Conservation (phyloP, 2,113 vertebrate species). For the Sceloporus tristichus region DNA sequence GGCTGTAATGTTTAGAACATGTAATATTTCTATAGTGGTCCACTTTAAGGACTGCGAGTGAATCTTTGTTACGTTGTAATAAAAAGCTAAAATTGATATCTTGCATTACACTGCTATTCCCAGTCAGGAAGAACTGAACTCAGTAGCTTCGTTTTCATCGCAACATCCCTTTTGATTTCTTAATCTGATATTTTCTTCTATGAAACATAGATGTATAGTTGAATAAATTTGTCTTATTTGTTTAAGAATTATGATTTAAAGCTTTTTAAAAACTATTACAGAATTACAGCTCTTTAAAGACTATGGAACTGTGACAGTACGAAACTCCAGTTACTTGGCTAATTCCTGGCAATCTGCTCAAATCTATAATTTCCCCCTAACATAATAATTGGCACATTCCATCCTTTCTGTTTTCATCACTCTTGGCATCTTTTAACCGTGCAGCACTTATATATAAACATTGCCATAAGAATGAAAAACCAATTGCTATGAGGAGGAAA, state of each 20-base stretch:
- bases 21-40: conserved; percentile 61
- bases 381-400: conserved; percentile 55
- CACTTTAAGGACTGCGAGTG: conserved; percentile 63
- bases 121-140: conserved; percentile 54
- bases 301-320: background rate
- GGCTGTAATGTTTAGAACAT: conserved; percentile 41
- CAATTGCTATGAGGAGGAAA: conserved; percentile 60
- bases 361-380: conserved; percentile 62
- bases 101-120: conserved; percentile 57
- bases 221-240: conserved; percentile 7
- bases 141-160: conserved; percentile 45
- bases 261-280: conserved; percentile 1
- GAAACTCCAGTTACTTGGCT: conserved; percentile 1
- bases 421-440: conserved; percentile 50
- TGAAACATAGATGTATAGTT: background rate
- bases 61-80: conserved; percentile 58
- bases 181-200: conserved; percentile 17
- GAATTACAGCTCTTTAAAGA: background rate
- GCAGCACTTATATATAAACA: conserved; percentile 42
- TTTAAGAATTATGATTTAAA: background rate
- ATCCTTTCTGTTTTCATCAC: conserved; percentile 16
- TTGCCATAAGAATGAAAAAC: conserved; percentile 34
- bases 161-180: conserved; percentile 62
- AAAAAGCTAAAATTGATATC: conserved; percentile 71
- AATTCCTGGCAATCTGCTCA: conserved; percentile 57